Conservation (phyloP, 1,140 invertebrate genomes). For the Agrypnia vestita region DNA sequence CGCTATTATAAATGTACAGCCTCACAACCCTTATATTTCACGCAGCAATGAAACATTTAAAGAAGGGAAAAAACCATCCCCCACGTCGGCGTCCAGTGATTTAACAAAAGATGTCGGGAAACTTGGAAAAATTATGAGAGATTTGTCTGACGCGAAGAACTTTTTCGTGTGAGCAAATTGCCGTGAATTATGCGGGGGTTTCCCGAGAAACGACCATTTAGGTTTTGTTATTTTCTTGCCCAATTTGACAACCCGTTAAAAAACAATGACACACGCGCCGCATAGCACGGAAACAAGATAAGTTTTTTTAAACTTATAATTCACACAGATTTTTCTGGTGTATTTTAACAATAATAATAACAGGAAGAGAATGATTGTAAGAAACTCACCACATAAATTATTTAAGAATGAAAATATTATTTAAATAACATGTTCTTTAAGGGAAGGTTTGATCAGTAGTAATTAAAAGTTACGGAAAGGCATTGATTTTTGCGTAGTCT, state of each 20-base stretch:
- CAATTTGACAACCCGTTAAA: conserved; percentile 19
- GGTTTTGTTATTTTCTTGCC: conserved; percentile 37
- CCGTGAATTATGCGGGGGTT: conserved; percentile 32
- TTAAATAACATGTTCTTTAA: too few relatives aligned
- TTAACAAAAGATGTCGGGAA: conserved; percentile 32
- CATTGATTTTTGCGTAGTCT: too few relatives aligned
- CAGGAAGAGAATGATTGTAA: too few relatives aligned
- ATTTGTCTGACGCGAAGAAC: conserved; percentile 27
- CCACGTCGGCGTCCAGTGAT: conserved; percentile 13
- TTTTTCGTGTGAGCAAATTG: conserved; percentile 40
- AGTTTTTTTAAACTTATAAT: too few relatives aligned
- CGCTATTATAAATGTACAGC: too few relatives aligned
- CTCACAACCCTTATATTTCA: not conserved
- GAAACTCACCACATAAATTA: too few relatives aligned
- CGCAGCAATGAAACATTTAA: conserved; percentile 14
- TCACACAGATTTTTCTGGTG: too few relatives aligned
- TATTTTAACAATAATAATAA: too few relatives aligned
- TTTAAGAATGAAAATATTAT: too few relatives aligned
- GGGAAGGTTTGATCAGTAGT: too few relatives aligned
- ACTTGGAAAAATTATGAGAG: conserved; percentile 38
- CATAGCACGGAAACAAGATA: too few relatives aligned
- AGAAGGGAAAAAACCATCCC: not conserved
- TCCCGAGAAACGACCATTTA: conserved; percentile 19
- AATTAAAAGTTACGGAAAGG: too few relatives aligned
- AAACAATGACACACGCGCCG: not conserved